A percentile compares a stretch with the other conserved stretches of the same genome.
Evolutionary conservation across 2,888 invertebrate genomes (phyloP).

Genomic region (Biston stratarius): DNA sequence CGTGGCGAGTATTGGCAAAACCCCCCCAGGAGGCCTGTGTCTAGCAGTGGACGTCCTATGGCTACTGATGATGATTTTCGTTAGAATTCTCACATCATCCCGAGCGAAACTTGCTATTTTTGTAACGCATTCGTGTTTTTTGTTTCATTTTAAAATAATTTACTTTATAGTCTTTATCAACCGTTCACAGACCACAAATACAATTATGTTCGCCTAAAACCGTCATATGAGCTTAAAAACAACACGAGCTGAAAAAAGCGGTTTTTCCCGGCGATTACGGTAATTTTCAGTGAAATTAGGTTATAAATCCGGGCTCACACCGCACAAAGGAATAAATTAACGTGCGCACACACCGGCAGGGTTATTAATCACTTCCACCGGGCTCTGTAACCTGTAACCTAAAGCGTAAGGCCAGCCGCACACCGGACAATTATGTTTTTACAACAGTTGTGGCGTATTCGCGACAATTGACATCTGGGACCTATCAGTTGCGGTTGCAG

Average conservation of each 20-base stretch:
- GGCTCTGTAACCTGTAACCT: neutral
- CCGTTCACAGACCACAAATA: neutral
- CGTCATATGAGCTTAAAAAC: conserved; percentile 12
- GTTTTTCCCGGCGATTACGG: conserved; percentile 25
- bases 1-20: no score
- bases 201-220: conserved; percentile 10
- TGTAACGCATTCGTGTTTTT: no score
- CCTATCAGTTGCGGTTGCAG: neutral
- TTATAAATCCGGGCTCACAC: conserved; percentile 30
- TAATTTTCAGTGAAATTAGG: conserved; percentile 30
- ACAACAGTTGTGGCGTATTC: neutral
- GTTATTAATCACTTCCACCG: conserved; percentile 33
- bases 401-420: conserved; percentile 1
- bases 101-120: no score
- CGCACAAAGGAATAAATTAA: conserved; percentile 40
- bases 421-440: neutral
- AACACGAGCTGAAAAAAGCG: conserved; percentile 22
- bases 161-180: neutral
- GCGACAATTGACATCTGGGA: neutral
- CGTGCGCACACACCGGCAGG: conserved; percentile 21
- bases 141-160: no score
- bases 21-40: no score
- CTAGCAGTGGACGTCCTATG: no score
- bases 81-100: no score
- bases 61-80: no score